A percentile compares a stretch with the other conserved stretches of the same genome.
phyloP scores from a whole-genome alignment of 2,113 vertebrate species.

The Gobiocypris rarus region DNA sequence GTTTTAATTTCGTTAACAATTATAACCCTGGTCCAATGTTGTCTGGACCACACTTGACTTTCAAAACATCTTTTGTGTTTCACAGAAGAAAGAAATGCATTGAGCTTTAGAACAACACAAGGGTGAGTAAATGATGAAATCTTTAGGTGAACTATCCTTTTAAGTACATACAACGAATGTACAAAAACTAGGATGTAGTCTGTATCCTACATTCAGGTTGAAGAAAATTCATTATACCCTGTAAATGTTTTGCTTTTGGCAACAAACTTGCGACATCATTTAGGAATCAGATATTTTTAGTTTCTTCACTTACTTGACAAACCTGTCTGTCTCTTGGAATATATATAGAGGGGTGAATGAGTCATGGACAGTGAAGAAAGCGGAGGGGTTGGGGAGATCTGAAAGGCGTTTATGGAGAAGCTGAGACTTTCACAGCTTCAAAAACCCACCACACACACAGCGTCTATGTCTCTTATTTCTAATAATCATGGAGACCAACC shows the following conservation, averaged over 20 bases:
- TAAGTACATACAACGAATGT: not conserved
- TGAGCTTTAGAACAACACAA: not conserved
- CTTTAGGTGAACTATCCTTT: not conserved
- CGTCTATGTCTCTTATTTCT: conserved; percentile 11
- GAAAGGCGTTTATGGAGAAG: conserved; percentile 24
- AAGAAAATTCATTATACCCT: not conserved
- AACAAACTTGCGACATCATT: not conserved
- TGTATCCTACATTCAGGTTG: not conserved
- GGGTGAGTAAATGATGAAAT: not conserved
- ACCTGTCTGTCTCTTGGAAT: conserved; percentile 4
- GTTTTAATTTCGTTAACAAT: no score
- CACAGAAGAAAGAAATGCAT: not conserved
- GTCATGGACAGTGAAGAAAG: conserved; percentile 14
- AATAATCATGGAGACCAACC: conserved; percentile 26
- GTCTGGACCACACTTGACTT: not conserved
- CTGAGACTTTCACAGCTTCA: conserved; percentile 16
- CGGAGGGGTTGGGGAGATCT: conserved; percentile 5
- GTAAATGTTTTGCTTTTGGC: not conserved
- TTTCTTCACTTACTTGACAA: conserved; percentile 20
- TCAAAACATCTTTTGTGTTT: not conserved
- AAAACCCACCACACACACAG: conserved; percentile 17
- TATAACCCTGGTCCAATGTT: not conserved
- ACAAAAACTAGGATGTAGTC: not conserved
- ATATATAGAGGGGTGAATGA: conserved; percentile 10
- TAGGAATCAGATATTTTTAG: not conserved